phyloP scores from a whole-genome alignment of 2,113 vertebrate genomes.

The Grallaria varia region DNA sequence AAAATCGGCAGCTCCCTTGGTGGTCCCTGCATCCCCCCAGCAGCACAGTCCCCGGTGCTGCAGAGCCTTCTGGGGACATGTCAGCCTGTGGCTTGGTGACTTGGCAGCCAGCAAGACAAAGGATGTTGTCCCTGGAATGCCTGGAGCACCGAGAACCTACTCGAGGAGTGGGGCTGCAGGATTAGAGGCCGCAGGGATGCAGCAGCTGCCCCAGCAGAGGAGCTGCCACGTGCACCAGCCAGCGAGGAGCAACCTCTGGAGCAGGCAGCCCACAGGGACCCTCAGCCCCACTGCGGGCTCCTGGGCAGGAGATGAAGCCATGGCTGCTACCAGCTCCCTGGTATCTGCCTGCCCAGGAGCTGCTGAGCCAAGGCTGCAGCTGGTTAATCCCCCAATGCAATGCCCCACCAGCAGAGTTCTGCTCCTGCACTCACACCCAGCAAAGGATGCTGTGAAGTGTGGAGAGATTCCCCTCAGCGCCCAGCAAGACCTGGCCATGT shows the following conservation, averaged over 20 bases:
- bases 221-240: background rate
- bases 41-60: background rate
- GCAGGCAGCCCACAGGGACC: background rate
- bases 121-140: background rate
- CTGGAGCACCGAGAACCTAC: accelerated
- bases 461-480: accelerated
- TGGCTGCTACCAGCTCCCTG: background rate
- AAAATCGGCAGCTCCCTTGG: background rate
- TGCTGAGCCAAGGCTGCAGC: background rate
- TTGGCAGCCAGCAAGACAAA: background rate
- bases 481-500: accelerated
- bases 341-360: background rate
- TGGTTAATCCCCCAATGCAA: background rate
- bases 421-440: background rate
- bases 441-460: background rate
- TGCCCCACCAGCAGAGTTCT: background rate
- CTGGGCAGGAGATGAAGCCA: background rate
- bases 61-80: background rate
- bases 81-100: background rate
- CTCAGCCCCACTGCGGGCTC: background rate
- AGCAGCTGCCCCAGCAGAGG: background rate
- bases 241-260: accelerated
- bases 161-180: background rate
- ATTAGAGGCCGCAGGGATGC: background rate
- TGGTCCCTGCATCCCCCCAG: background rate